Conservation (phyloP, 2,797 vertebrate species). For the Manis pentadactyla region DNA sequence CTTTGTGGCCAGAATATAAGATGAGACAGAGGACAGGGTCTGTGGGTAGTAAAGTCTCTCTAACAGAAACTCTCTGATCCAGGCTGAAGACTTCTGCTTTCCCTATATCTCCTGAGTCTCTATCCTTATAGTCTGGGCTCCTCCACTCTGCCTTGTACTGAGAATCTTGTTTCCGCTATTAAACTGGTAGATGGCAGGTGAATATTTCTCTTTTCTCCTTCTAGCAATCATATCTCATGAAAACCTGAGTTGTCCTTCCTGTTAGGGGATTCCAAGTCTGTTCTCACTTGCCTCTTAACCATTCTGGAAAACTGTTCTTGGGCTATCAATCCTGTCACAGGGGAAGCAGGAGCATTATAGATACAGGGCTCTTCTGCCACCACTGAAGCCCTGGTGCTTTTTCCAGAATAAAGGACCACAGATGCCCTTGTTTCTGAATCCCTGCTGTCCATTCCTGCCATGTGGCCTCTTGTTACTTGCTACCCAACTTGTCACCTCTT, state of each 20-base stretch:
- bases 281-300: not conserved
- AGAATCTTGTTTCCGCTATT: not conserved
- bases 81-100: not conserved
- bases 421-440: not conserved
- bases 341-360: not conserved
- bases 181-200: not conserved
- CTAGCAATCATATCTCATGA: not conserved
- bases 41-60: not conserved
- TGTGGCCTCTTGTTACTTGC: not conserved
- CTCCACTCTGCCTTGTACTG: not conserved
- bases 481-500: not conserved
- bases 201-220: not conserved
- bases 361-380: not conserved
- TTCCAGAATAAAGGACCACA: not conserved
- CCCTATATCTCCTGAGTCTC: not conserved
- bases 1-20: not conserved
- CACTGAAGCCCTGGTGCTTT: not conserved
- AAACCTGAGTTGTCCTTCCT: not conserved
- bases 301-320: not conserved
- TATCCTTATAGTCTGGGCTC: not conserved
- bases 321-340: not conserved
- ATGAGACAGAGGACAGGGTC: not conserved
- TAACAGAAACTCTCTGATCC: not conserved
- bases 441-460: not conserved
- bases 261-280: not conserved